Evolutionary conservation across 1,140 invertebrate genomes (phyloP), one percentile per base, ranked within the genome.

Genomic region (Calephelis nemesis): DNA sequence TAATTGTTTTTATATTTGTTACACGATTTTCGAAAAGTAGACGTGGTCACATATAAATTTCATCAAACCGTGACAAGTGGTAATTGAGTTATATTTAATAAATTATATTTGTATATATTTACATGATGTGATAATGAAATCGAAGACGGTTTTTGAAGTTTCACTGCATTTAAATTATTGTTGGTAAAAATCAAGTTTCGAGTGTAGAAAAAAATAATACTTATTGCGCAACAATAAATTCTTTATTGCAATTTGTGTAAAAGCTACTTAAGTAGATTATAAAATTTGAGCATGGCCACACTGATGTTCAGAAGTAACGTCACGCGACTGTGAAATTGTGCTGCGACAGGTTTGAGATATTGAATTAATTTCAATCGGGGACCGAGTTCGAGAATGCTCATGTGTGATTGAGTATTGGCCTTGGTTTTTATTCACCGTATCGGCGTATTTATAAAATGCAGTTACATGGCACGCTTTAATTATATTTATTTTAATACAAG

Each of bases 241-340:
- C 8, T 45, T 45, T 7, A 45, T 45, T 45, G 42, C 42, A 45
- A 45, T 45, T 7, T 45, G 3, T 30, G 11, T 5, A 60, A 60
- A 42, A 60, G 11, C 40, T 60, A 12, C 12, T 60, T 40, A 60
- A 60, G 39, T 60, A 60, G 58, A n/a, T 40, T 60, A 39, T 60
- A 58, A 5, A 60, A 60, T 4, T 40, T 60, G 8, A 40, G 30
- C 7, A 13, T 60, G 58, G 58, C 58, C 58, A 60, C 58, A 60
- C 58, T 60, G 58, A 40, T 42, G 30, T 60, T 60, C 58, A 60
- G 58, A 60, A 60, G 30, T 54, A 67, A 81, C 81, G 81, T 88
- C 85, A 87, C 79, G 81, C 85, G 81, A 82, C 78, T 82, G 76
- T 81, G 75, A 79, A 83, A 83, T 79, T 75, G 77, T 81, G 76